Evolutionary conservation across 2,888 invertebrate genomes (phyloP), one percentile per base, ranked within the genome.

Genomic region (Nomada hirtipes): DNA sequence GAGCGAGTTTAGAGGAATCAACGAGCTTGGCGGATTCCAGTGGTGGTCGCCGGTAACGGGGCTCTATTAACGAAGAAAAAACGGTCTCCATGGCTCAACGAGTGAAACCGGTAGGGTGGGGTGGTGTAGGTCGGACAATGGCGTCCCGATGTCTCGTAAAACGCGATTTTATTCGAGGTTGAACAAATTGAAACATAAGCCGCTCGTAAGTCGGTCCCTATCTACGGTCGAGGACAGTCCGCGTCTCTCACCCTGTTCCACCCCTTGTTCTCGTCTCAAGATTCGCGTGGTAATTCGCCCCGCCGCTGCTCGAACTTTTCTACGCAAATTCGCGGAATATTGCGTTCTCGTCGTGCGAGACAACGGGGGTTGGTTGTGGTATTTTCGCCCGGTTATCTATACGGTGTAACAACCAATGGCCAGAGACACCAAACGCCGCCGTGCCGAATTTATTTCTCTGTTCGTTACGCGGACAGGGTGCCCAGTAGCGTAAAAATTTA

Each of bases 111-210:
- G 23, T 10, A 26, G 26, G 13, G 53, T 57, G 72, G 68, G 71
- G 57, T 29, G 36, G 53, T 29, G 13, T 23, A 67, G 36, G 67
- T 60, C 72, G 77, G 79, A 85, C 79, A 70, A 77, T 73, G 82
- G 83, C 65, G 76, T 82, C 82, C 79, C 77, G 80, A 86, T 84
- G 86, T 78, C 82, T 87, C 89, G 88, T 89, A 90, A 90, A 89
- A 86, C 83, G 82, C 76, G 85, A 87, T 89, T 90, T 89, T 90
- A 89, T 90, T 88, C 86, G 86, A 76, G 87, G 81, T 82, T 82
- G 89, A 86, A 86, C 90, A 89, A 89, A 89, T 89, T 89, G 89
- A 89, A 89, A 89, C 88, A 88, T 89, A 89, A 89, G 89, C 90
- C 89, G 87, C 86, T 87, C 89, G 86, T 89, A 90, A 89, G 89